Conservation (phyloP, 2,888 invertebrate species). For the Drosophila atripex region DNA sequence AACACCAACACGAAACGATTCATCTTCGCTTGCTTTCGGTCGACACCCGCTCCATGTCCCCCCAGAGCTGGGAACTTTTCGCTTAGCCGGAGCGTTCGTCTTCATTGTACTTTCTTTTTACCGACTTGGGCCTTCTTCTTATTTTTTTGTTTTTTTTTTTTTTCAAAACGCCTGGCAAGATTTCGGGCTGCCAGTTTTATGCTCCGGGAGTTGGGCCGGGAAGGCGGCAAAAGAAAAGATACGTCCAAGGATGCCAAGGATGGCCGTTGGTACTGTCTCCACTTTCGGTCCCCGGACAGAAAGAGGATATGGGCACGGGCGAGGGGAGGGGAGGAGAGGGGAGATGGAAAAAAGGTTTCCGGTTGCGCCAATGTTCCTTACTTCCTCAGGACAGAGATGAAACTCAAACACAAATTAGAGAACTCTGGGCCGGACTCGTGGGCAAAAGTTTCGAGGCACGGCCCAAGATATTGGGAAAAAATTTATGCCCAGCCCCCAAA, state of each 20-base stretch:
- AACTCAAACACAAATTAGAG: conserved; percentile 80
- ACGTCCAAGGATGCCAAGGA: conserved; percentile 56
- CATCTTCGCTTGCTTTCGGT: conserved; percentile 79
- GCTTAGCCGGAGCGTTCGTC: conserved; percentile 70
- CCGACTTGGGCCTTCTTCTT: conserved; percentile 40
- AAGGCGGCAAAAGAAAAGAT: conserved; percentile 38
- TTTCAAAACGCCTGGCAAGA: conserved; percentile 31
- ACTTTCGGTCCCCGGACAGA: conserved; percentile 62
- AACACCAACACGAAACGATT: conserved; percentile 81
- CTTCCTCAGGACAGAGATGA: conserved; percentile 74
- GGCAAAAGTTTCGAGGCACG: conserved; percentile 57
- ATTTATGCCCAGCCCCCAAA: conserved; percentile 41
- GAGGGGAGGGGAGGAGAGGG: not conserved
- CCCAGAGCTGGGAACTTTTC: conserved; percentile 57
- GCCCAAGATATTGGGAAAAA: conserved; percentile 47
- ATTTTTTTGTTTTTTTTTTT: conserved; percentile 17
- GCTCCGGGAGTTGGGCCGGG: conserved; percentile 54
- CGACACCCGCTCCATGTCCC: conserved; percentile 56
- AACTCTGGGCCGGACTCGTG: conserved; percentile 56
- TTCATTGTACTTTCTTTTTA: conserved; percentile 60
- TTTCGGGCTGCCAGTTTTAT: conserved; percentile 64
- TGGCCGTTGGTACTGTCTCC: conserved; percentile 25
- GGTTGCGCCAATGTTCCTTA: conserved; percentile 72
- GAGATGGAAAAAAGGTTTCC: conserved; percentile 70
- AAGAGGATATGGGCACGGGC: conserved; percentile 33